These are phyloP conservation scores for Nesospiza acunhae DNA, from an alignment of 2,113 vertebrate genomes.

Conservation along the genomic window DNA sequence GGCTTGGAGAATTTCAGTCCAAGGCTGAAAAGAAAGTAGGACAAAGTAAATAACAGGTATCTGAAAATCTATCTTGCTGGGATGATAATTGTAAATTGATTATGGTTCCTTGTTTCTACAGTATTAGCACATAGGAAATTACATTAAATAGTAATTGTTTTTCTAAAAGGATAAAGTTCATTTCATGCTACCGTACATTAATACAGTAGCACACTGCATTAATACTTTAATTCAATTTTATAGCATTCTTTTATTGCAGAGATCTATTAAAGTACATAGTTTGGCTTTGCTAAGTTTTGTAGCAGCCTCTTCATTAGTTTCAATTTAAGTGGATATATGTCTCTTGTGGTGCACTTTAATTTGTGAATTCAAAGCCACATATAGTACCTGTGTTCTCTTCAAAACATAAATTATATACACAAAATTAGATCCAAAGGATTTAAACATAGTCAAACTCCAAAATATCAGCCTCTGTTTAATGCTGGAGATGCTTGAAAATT, in stretches of 20 bases:
- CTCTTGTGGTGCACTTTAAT: background rate
- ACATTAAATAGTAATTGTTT: conserved; percentile 35
- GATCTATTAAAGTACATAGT: background rate
- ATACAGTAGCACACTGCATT: background rate
- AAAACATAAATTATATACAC: background rate
- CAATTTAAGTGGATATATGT: background rate
- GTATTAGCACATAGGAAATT: conserved; percentile 13
- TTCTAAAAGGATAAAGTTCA: conserved; percentile 16
- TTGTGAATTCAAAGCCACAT: background rate
- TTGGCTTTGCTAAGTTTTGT: background rate
- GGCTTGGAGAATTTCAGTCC: background rate
- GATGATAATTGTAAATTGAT: background rate
- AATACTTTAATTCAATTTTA: conserved; percentile 26
- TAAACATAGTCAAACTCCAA: background rate
- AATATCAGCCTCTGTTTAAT: background rate
- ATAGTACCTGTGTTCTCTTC: background rate
- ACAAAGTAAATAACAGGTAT: background rate
- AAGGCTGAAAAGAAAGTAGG: background rate
- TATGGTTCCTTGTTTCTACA: background rate
- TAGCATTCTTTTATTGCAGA: background rate
- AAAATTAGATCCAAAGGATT: background rate
- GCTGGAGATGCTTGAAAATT: background rate
- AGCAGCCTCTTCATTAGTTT: conserved; percentile 28
- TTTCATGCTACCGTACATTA: background rate
- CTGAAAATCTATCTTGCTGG: background rate